A percentile compares a stretch with the other conserved stretches of the same genome.
These are phyloP conservation scores for Calyptomena viridis DNA, from an alignment of 2,113 vertebrate genomes.

Conservation along the genomic window DNA sequence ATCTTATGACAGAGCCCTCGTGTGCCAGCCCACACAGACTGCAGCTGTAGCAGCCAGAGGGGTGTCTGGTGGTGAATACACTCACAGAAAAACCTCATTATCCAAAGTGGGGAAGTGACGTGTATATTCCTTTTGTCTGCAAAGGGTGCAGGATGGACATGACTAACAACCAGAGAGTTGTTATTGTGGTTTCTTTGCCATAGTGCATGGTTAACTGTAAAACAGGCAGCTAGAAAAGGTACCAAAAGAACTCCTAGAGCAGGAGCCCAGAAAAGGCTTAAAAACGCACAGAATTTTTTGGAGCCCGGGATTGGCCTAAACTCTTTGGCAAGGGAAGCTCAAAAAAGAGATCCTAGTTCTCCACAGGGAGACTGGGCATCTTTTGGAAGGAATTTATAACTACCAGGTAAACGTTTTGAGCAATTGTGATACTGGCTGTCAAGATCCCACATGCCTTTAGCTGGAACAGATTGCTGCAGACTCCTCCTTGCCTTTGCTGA, in stretches of 20 bases:
- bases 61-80: not conserved
- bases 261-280: not conserved
- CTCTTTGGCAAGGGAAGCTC: not conserved
- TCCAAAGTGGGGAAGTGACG: not conserved
- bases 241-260: not conserved
- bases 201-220: not conserved
- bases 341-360: not conserved
- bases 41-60: constrained; percentile 32
- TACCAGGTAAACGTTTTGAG: not conserved
- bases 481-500: not conserved
- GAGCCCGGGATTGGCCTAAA: not conserved
- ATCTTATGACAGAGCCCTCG: not conserved
- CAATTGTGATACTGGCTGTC: not conserved
- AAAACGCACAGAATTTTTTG: not conserved
- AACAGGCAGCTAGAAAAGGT: not conserved
- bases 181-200: not conserved
- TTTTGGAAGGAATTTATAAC: not conserved
- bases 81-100: constrained; percentile 41
- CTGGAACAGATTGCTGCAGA: not conserved
- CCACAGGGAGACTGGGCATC: not conserved
- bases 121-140: not conserved
- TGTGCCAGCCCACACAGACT: constrained; percentile 4
- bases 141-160: not conserved
- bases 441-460: not conserved
- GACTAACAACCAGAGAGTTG: not conserved